Percentiles rank a stretch among this genome's conserved stretches.
Evolutionary conservation across 2,888 invertebrate genomes (phyloP).

Genomic region (Caenorhabditis zanzibari): DNA sequence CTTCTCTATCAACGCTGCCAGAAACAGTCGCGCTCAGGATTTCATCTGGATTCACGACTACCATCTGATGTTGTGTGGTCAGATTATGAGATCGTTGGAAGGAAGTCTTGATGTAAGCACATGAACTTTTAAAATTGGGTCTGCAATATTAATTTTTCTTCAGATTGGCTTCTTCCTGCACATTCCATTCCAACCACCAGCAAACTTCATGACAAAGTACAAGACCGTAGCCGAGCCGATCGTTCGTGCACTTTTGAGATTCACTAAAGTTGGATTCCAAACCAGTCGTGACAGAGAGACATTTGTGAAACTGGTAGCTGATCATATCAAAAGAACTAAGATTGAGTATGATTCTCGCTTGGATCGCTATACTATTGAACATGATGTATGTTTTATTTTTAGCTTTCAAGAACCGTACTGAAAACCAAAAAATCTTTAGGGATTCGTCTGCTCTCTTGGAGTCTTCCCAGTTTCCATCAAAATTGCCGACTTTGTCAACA

Average conservation of each 20-base stretch:
- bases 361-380: slow-evolving; percentile 75
- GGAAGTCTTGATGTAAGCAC: slow-evolving; percentile 75
- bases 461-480: slow-evolving; percentile 82
- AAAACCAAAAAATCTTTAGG: slow-evolving; percentile 54
- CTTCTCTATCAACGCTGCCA: slow-evolving; percentile 79
- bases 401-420: background rate
- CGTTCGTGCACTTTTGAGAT: slow-evolving; percentile 76
- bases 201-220: slow-evolving; percentile 80
- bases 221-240: slow-evolving; percentile 76
- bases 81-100: slow-evolving; percentile 79
- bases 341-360: slow-evolving; percentile 74
- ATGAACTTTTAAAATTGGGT: background rate
- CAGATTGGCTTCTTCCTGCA: slow-evolving; percentile 81
- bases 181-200: slow-evolving; percentile 80
- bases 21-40: slow-evolving; percentile 79
- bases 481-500: slow-evolving; percentile 78
- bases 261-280: slow-evolving; percentile 82
- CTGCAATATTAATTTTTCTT: slow-evolving; percentile 1
- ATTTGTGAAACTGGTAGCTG: slow-evolving; percentile 73
- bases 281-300: slow-evolving; percentile 78
- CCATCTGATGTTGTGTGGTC: slow-evolving; percentile 80
- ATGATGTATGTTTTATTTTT: slow-evolving; percentile 66
- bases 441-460: slow-evolving; percentile 78
- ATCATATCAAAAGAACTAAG: slow-evolving; percentile 70
- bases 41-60: slow-evolving; percentile 82